phyloP scores from a whole-genome alignment of 1,140 invertebrate species.

The Hestina assimilis region DNA sequence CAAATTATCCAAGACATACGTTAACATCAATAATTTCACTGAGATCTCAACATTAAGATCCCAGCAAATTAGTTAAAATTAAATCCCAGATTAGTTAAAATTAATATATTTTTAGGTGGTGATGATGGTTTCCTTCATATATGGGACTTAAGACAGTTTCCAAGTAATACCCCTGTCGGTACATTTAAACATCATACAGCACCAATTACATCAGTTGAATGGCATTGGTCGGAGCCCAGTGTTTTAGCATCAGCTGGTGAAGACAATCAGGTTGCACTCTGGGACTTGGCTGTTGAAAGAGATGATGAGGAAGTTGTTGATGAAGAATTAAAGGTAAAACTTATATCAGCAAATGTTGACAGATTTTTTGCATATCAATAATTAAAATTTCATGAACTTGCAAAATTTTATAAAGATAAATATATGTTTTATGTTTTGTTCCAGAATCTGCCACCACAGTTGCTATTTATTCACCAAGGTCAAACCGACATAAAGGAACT shows the following conservation, averaged over 20 bases:
- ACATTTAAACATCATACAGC: conserved; percentile 96
- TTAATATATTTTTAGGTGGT: conserved; percentile 82
- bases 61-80: too few species aligned
- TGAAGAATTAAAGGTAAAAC: conserved; percentile 80
- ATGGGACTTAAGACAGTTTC: conserved; percentile 97
- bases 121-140: conserved; percentile 97
- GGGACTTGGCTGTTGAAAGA: conserved; percentile 96
- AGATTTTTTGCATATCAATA: too few species aligned
- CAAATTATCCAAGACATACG: too few species aligned
- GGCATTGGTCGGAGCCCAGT: conserved; percentile 95
- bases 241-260: conserved; percentile 95
- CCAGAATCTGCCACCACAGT: conserved; percentile 92
- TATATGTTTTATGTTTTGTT: conserved; percentile 24
- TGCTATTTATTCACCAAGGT: conserved; percentile 99
- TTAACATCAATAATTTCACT: too few species aligned
- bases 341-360: too few species aligned
- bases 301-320: conserved; percentile 81
- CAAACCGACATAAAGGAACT: conserved; percentile 99
- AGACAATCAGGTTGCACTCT: conserved; percentile 97
- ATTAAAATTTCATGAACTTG: too few species aligned
- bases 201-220: conserved; percentile 97
- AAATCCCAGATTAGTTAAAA: background rate
- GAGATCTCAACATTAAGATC: too few species aligned
- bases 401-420: too few species aligned
- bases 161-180: conserved; percentile 89